Conservation (phyloP, 2,888 invertebrate genomes). For the Hypselothyrea guttata region DNA sequence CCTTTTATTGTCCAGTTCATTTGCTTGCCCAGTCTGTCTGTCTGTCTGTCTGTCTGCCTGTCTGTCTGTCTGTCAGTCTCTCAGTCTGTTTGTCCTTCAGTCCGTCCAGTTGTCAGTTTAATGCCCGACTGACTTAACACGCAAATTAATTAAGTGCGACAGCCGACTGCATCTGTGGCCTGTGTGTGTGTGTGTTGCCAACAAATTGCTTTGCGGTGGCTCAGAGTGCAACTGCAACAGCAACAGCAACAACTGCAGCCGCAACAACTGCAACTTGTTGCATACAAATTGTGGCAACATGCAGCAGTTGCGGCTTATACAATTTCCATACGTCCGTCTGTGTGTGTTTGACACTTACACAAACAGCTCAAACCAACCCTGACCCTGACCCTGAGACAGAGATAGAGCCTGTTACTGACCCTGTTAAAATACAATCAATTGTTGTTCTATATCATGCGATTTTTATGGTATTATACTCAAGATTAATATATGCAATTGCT, state of each 20-base stretch:
- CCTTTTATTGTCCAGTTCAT: constrained; percentile 38
- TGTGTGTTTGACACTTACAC: constrained; percentile 6
- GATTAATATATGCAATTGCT: too few relatives aligned
- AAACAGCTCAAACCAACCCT: constrained; percentile 15
- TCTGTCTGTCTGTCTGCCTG: constrained; percentile 10
- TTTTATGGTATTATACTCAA: too few relatives aligned
- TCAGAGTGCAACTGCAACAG: constrained; percentile 16
- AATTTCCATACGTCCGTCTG: constrained; percentile 16
- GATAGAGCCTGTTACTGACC: constrained; percentile 13
- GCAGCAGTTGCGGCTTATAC: constrained; percentile 25
- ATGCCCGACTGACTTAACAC: constrained; percentile 57
- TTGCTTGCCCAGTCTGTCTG: constrained; percentile 14
- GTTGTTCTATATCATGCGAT: not conserved
- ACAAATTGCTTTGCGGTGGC: constrained; percentile 55
- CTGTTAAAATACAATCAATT: constrained; percentile 16
- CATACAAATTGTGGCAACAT: constrained; percentile 54
- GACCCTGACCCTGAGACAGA: constrained; percentile 17
- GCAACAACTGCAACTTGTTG: constrained; percentile 48
- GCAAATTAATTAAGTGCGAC: constrained; percentile 64
- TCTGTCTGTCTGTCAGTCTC: constrained; percentile 27
- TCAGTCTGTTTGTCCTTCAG: constrained; percentile 32
- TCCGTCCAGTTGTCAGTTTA: constrained; percentile 48
- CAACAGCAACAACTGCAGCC: constrained; percentile 24
- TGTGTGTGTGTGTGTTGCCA: constrained; percentile 32
- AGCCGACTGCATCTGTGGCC: constrained; percentile 14